phyloP scores from a whole-genome alignment of 2,888 invertebrate species.

The Euspilapteryx auroguttella region DNA sequence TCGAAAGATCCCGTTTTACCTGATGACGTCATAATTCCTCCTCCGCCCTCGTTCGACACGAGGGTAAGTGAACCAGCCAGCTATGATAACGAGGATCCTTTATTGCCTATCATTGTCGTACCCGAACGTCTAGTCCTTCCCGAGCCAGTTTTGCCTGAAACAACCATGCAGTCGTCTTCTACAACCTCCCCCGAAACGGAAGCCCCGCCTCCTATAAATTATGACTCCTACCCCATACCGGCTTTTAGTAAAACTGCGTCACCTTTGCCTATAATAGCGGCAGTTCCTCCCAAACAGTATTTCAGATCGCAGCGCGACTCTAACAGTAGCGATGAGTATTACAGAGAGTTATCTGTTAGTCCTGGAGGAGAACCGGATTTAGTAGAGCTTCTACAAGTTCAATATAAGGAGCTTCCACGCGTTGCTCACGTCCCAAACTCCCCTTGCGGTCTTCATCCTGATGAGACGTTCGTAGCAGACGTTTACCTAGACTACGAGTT shows the following conservation, averaged over 20 bases:
- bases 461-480: conserved; percentile 26
- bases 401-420: conserved; percentile 40
- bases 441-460: conserved; percentile 46
- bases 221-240: conserved; percentile 31
- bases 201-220: conserved; percentile 49
- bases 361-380: conserved; percentile 31
- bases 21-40: conserved; percentile 51
- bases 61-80: conserved; percentile 36
- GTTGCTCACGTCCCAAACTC: conserved; percentile 51
- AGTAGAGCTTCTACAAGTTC: conserved; percentile 45
- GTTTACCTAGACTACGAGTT: conserved; percentile 15
- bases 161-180: conserved; percentile 47
- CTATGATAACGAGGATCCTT: conserved; percentile 19
- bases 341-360: conserved; percentile 32
- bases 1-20: conserved; percentile 27
- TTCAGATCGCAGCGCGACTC: conserved; percentile 21
- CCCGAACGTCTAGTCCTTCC: conserved; percentile 41
- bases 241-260: conserved; percentile 7
- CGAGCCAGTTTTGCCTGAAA: conserved; percentile 37
- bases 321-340: conserved; percentile 21
- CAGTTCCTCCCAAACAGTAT: conserved; percentile 35
- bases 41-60: conserved; percentile 49
- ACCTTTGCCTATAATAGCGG: conserved; percentile 20
- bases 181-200: conserved; percentile 42
- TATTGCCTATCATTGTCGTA: conserved; percentile 36